These are phyloP conservation scores for Falco biarmicus DNA, from an alignment of 2,797 vertebrate genomes.

Conservation along the genomic window DNA sequence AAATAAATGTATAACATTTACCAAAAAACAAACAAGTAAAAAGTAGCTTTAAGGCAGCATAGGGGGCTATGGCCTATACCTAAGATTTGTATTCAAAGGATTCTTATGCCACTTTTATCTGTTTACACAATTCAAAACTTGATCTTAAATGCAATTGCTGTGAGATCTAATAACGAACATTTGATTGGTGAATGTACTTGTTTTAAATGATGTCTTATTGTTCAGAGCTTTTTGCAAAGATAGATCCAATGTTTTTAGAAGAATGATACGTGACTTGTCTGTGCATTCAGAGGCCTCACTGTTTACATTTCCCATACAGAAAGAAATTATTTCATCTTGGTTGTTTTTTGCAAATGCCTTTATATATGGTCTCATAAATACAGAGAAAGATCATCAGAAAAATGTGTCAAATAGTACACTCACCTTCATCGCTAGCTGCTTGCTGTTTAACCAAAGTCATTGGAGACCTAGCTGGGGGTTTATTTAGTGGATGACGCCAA, in stretches of 20 bases:
- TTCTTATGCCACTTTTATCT: neutral
- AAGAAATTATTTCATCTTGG: neutral
- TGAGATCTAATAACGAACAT: neutral
- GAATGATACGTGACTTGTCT: neutral
- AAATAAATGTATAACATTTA: neutral
- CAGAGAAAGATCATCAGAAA: neutral
- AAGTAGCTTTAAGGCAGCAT: neutral
- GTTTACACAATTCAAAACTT: neutral
- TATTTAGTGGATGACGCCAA: slow-evolving; percentile 92
- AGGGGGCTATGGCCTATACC: neutral
- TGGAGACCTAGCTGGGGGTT: slow-evolving; percentile 89
- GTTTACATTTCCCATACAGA: neutral
- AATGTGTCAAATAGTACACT: neutral
- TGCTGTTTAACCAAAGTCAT: slow-evolving; percentile 93
- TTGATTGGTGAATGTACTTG: neutral
- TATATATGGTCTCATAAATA: neutral
- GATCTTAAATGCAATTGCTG: neutral
- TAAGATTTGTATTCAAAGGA: neutral
- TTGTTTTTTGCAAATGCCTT: neutral
- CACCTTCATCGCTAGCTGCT: slow-evolving; percentile 89
- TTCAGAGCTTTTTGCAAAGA: neutral
- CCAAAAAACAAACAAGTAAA: neutral
- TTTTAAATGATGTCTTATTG: neutral
- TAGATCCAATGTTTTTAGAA: neutral
- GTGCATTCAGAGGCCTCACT: neutral